phyloP scores from a whole-genome alignment of 37 sponge, comb jelly and placozoan species.

The Chondrilla cf. caribensis region DNA sequence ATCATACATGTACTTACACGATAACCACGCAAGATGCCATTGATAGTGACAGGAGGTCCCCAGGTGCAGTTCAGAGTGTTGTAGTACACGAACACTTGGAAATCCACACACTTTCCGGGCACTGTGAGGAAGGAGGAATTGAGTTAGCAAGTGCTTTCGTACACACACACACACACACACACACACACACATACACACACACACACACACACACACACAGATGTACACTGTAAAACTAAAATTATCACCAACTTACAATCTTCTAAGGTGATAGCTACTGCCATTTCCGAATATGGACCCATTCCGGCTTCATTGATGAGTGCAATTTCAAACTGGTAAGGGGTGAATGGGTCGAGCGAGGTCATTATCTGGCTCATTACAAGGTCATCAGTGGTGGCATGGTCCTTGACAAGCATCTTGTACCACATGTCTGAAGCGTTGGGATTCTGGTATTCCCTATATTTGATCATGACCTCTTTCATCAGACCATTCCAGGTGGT shows the following conservation, averaged over 20 bases:
- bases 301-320: not conserved
- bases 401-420: not conserved
- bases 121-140: not conserved
- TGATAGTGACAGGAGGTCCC: constrained; percentile 3
- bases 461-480: not conserved
- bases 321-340: not conserved
- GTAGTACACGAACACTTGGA: not conserved
- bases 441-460: not conserved
- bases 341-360: not conserved
- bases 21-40: not conserved
- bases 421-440: not conserved
- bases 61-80: not conserved
- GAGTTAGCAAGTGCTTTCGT: no score
- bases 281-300: not conserved
- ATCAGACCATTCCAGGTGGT: constrained; percentile 4
- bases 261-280: not conserved
- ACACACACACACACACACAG: no score
- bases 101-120: not conserved
- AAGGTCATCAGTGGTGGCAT: not conserved
- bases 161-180: no score
- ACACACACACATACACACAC: no score
- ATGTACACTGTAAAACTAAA: no score
- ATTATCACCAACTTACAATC: constrained; percentile 12
- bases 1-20: no score
- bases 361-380: not conserved